Base-by-base conservation (phyloP, 2,797 vertebrate species). In the Echiichthys vipera region DNA sequence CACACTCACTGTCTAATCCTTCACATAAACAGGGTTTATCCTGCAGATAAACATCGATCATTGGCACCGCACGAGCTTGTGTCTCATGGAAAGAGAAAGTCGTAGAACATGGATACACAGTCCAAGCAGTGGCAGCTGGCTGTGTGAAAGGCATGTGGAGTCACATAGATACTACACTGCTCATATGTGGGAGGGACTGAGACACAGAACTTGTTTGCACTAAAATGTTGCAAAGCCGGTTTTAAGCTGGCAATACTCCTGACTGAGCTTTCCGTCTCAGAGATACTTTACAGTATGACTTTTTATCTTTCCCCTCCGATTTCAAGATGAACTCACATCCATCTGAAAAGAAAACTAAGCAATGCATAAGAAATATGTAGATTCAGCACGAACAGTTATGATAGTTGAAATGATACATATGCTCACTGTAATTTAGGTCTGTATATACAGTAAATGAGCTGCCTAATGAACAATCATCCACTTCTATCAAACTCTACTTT, bases 221-320 rank as follows among this genome's bases (percentile, higher is more conserved):
- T 64, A 70, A 68, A 83, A 91, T 91, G 90, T 70, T 8, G 77
- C 53, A 59, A 37, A 84, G 54, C 92, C 11, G 17, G 90, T 92
- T 93, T 81, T 51, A 42, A 18, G 5, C 27, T 20, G 36, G 22
- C 14, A 18, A 43, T 27, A 53, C n/a, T 34, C 45, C 25, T 76
- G 63, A 64, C 50, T 15, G 37, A 34, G 59, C 9, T 61, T 78
- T 77, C 46, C 14, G 46, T 22, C 42, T 51, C 58, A 20, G 34
- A 17, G 15, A 55, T 1, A 13, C 9, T 29, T n/a, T n/a, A n/a
- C n/a, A n/a, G 11, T 25, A 17, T 30, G 17, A 64, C 36, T 45
- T 27, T 34, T 36, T 42, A 30, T 73, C n/a, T 70, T 59, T 45
- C 17, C 37, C 17, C 11, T 55, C 5, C 11, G 5, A 5, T 61